Base-by-base conservation (phyloP, 2,797 vertebrate genomes). In the Chelon auratus region DNA sequence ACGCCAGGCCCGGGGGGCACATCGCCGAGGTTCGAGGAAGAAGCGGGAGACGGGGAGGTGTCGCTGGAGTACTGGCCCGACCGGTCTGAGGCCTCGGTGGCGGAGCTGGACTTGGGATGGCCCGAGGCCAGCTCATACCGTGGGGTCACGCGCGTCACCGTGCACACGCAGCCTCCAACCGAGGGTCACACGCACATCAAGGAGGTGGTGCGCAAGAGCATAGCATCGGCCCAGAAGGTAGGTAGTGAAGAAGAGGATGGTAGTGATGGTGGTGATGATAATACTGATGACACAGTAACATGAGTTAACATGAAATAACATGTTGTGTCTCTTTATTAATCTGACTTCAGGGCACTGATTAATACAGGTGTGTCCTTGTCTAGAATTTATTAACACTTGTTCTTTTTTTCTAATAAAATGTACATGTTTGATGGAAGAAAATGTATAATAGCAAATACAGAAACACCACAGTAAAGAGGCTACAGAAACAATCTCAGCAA, bases 41-140 rank as follows among this genome's bases (percentile, higher is more conserved):
- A 89, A 1, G 88, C 72, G 0, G 94, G 92, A 0, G 94, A 94
- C 59, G 85, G 90, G 0, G 87, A 92, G 6, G 93, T 96, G 1
- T 99, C 98, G 0, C 93, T 99, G 56, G 95, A 97, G 80, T 99
- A 99, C 71, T 99, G 98, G 98, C 98, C 98, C 0, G 96, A 99
- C 86, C 93, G 94, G 40, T 99, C 98, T 0, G 98, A 99, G 83
- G 94, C 89, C 40, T 97, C 96, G 26, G 96, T 97, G 70, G 97
- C 96, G 0, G 95, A 97, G 72, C 90, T 99, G 90, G 98, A 99
- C 91, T 91, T 99, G 22, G 98, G 98, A 39, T 99, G 98, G 98
- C 97, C 97, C 0, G 97, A 99, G 37, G 85, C 94, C 26, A 85
- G 92, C 17, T 96, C 96, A 2, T 99, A 98, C 87, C 95, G 98